These are phyloP conservation scores for Lordiphosa clarofinis DNA, from an alignment of 1,140 invertebrate species.

Conservation along the genomic window DNA sequence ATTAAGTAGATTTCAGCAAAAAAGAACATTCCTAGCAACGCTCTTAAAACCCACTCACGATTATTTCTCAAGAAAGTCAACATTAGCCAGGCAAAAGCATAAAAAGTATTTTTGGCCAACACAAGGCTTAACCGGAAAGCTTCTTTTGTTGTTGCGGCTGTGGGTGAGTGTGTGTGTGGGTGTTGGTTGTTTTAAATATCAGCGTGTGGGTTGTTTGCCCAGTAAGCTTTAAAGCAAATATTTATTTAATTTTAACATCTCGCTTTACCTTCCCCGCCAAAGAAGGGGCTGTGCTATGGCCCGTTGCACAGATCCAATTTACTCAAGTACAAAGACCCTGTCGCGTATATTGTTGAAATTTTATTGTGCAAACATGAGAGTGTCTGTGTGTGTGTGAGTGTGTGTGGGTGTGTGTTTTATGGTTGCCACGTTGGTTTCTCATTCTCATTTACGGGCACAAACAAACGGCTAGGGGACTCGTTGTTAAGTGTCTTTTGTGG, in stretches of 20 bases:
- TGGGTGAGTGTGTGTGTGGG: slow-evolving; percentile 8
- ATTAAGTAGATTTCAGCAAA: too few species aligned
- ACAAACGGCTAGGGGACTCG: slow-evolving; percentile 48
- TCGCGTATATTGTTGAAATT: slow-evolving; percentile 76
- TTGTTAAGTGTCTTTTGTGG: slow-evolving; percentile 63
- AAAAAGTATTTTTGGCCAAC: slow-evolving; percentile 3
- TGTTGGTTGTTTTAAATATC: slow-evolving; percentile 39
- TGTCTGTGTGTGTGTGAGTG: slow-evolving; percentile 26
- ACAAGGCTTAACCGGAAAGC: neutral
- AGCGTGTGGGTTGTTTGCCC: slow-evolving; percentile 21
- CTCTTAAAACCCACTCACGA: too few species aligned
- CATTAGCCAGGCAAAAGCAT: too few species aligned
- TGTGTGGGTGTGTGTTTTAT: slow-evolving; percentile 44
- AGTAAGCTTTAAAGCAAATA: slow-evolving; percentile 61
- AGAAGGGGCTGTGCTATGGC: slow-evolving; percentile 11
- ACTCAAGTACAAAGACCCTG: slow-evolving; percentile 71
- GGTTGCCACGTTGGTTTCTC: slow-evolving; percentile 63
- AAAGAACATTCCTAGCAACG: too few species aligned
- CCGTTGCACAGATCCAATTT: slow-evolving; percentile 71
- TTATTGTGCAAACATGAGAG: slow-evolving; percentile 74
- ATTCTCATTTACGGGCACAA: slow-evolving; percentile 54
- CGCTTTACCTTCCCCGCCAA: neutral
- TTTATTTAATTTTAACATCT: slow-evolving; percentile 70
- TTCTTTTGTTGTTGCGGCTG: slow-evolving; percentile 30
- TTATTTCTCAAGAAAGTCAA: too few species aligned